Conservation (phyloP, 2,888 invertebrate species). For the Mythimna vitellina region DNA sequence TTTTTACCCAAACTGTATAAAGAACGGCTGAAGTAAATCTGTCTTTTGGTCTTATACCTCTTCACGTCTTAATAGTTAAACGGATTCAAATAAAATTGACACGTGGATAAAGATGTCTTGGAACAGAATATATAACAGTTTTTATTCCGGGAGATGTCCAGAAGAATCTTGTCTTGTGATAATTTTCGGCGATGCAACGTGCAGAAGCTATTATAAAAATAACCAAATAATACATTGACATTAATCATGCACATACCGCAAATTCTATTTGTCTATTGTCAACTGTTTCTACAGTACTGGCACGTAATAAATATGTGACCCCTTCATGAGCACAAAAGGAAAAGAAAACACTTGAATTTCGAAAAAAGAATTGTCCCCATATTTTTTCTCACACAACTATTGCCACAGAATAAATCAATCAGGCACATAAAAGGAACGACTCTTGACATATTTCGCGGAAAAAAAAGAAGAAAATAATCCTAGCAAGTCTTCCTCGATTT, state of each 20-base stretch:
- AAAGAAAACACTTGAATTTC: conserved; percentile 22
- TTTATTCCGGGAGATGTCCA: no score
- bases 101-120: not conserved
- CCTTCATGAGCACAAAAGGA: not conserved
- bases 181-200: no score
- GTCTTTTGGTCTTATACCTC: not conserved
- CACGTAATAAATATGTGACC: not conserved
- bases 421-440: conserved; percentile 40
- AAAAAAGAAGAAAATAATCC: conserved; percentile 55
- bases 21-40: no score
- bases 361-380: conserved; percentile 27
- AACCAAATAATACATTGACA: not conserved
- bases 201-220: not conserved
- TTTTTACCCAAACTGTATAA: no score
- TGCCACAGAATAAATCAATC: conserved; percentile 53
- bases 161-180: no score
- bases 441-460: conserved; percentile 50
- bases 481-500: conserved; percentile 72
- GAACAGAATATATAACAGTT: no score
- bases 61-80: not conserved
- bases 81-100: not conserved
- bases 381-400: conserved; percentile 37
- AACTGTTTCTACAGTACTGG: not conserved
- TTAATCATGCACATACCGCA: not conserved
- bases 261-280: not conserved